A percentile compares a stretch with the other conserved stretches of the same genome.
Evolutionary conservation across 2,797 vertebrate genomes (phyloP).

Genomic region (Enteromius anoplus): DNA sequence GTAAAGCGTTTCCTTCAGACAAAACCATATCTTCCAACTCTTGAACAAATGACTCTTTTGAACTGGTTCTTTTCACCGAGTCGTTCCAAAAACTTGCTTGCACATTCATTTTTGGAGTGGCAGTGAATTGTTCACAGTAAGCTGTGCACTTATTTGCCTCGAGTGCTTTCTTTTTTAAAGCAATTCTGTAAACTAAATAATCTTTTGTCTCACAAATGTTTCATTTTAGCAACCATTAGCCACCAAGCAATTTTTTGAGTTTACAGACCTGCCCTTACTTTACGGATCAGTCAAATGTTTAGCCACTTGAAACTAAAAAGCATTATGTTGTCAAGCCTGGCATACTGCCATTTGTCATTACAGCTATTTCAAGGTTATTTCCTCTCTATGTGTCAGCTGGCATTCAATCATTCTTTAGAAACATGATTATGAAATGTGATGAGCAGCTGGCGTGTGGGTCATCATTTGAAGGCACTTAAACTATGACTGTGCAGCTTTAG

Average conservation of each 20-base stretch:
- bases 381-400: conserved; percentile 34
- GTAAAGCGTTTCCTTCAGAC: background rate
- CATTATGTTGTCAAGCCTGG: background rate
- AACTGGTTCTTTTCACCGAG: no score
- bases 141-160: background rate
- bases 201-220: background rate
- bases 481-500: conserved; percentile 50
- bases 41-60: background rate
- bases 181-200: background rate
- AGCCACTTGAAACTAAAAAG: background rate
- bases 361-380: conserved; percentile 48
- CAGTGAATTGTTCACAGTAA: background rate
- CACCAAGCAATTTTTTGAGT: background rate
- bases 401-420: conserved; percentile 45
- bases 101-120: background rate
- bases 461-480: conserved; percentile 56
- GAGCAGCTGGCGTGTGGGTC: conserved; percentile 48
- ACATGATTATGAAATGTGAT: conserved; percentile 54
- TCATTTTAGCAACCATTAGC: background rate
- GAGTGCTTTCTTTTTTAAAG: background rate
- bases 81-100: background rate
- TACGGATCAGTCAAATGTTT: conserved; percentile 7
- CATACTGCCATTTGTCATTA: background rate
- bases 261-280: background rate
- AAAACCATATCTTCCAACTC: background rate